These are phyloP conservation scores for Ochropacha duplaris DNA, from an alignment of 2,888 invertebrate species.

Conservation along the genomic window DNA sequence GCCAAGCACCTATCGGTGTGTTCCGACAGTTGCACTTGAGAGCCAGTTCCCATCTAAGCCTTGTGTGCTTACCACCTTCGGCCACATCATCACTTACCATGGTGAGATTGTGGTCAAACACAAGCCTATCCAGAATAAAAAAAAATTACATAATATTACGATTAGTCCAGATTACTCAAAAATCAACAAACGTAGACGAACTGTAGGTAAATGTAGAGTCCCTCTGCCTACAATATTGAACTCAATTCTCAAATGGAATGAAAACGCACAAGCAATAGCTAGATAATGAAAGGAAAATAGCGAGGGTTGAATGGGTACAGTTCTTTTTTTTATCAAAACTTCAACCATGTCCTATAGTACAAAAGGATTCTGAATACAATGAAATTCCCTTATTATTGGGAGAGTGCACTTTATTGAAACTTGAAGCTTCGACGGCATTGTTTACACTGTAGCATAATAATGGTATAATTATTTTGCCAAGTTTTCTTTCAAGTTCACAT, in stretches of 20 bases:
- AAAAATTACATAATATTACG: too few relatives aligned
- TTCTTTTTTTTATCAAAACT: conserved; percentile 38
- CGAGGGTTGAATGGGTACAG: conserved; percentile 20
- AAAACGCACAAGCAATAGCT: conserved; percentile 26
- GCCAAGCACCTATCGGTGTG: too few relatives aligned
- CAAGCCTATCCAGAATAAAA: too few relatives aligned
- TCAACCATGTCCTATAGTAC: conserved; percentile 33
- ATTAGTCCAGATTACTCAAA: too few relatives aligned
- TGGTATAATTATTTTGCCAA: background rate
- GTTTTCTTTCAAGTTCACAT: background rate
- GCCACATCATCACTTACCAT: too few relatives aligned
- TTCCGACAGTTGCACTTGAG: too few relatives aligned
- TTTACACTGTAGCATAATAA: background rate
- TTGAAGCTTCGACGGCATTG: conserved; percentile 12
- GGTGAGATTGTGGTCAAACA: too few relatives aligned
- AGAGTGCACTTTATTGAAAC: conserved; percentile 36
- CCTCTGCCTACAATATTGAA: conserved; percentile 32
- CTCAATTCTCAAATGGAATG: conserved; percentile 36
- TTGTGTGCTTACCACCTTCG: too few relatives aligned
- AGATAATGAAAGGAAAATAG: conserved; percentile 38
- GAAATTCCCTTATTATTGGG: conserved; percentile 43
- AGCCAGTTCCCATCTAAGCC: too few relatives aligned
- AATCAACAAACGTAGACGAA: too few relatives aligned
- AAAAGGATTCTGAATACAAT: conserved; percentile 46
- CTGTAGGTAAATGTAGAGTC: too few relatives aligned